Conservation (phyloP, 2,113 vertebrate species). For the Talpa occidentalis region DNA sequence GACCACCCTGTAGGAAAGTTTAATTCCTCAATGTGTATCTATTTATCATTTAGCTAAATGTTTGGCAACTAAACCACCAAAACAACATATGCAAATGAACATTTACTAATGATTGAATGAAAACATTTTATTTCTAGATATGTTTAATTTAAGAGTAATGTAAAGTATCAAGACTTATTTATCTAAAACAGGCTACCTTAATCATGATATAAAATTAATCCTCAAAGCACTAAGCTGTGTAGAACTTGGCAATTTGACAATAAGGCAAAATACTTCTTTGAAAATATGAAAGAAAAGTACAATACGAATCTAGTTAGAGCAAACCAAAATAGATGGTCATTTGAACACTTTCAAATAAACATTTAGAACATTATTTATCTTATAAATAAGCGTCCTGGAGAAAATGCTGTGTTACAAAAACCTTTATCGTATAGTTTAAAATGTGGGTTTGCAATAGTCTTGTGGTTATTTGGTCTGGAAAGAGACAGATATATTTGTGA, state of each 20-base stretch:
- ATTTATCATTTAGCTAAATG: conserved; percentile 83
- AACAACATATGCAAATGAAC: conserved; percentile 83
- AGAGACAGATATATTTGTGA: not conserved
- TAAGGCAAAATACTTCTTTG: conserved; percentile 62
- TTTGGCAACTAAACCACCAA: conserved; percentile 80
- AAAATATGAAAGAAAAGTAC: conserved; percentile 56
- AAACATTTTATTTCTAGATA: conserved; percentile 64
- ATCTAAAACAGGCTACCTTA: conserved; percentile 65
- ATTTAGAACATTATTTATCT: conserved; percentile 36
- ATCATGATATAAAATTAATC: conserved; percentile 32
- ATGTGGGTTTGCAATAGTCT: not conserved
- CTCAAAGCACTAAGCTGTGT: conserved; percentile 4
- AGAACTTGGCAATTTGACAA: conserved; percentile 35
- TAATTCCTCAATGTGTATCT: conserved; percentile 79
- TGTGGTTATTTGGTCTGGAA: conserved; percentile 37
- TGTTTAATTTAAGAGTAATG: conserved; percentile 72
- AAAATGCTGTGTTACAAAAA: conserved; percentile 51
- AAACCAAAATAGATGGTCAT: conserved; percentile 43
- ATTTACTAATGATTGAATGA: conserved; percentile 75
- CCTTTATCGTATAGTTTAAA: not conserved
- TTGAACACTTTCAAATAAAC: conserved; percentile 64
- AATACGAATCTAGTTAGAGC: conserved; percentile 44
- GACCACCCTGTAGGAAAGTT: conserved; percentile 86
- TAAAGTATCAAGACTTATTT: conserved; percentile 68
- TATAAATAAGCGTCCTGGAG: conserved; percentile 55